These are phyloP conservation scores for Aplidium turbinatum DNA, from an alignment of 23 tunicate species.

Conservation along the genomic window DNA sequence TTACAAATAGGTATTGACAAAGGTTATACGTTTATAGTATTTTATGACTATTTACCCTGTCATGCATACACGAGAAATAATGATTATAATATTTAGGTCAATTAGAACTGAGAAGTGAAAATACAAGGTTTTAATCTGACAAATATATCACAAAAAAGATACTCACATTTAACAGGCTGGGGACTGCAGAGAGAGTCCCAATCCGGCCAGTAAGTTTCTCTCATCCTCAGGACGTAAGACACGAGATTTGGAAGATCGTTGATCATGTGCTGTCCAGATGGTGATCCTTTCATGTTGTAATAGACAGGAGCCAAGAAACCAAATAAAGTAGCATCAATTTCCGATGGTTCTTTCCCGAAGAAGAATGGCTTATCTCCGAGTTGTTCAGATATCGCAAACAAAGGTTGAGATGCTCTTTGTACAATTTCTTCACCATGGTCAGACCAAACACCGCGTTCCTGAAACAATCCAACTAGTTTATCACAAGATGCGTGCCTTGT, in stretches of 20 bases:
- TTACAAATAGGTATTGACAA: no score
- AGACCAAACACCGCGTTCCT: not conserved
- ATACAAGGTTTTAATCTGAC: no score
- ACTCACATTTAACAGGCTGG: no score
- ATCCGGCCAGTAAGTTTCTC: slow-evolving; percentile 46
- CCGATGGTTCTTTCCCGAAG: slow-evolving; percentile 45
- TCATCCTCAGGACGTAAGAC: slow-evolving; percentile 46
- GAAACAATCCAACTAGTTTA: not conserved
- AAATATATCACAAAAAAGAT: no score
- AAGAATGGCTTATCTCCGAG: slow-evolving; percentile 59
- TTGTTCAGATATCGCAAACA: slow-evolving; percentile 34
- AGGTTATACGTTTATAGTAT: no score
- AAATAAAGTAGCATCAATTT: slow-evolving; percentile 64
- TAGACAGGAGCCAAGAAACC: slow-evolving; percentile 29
- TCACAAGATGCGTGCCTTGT: no score
- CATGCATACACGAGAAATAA: no score
- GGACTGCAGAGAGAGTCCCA: slow-evolving; percentile 46
- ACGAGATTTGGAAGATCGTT: slow-evolving; percentile 33
- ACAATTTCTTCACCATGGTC: slow-evolving; percentile 18
- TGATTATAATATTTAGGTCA: no score
- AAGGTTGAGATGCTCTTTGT: slow-evolving; percentile 31
- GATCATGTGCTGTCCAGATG: slow-evolving; percentile 13
- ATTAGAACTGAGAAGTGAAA: no score
- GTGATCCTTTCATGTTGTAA: slow-evolving; percentile 10
- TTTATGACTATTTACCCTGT: no score